These are phyloP conservation scores for Oligia strigilis DNA, from an alignment of 2,888 invertebrate genomes.

Conservation along the genomic window DNA sequence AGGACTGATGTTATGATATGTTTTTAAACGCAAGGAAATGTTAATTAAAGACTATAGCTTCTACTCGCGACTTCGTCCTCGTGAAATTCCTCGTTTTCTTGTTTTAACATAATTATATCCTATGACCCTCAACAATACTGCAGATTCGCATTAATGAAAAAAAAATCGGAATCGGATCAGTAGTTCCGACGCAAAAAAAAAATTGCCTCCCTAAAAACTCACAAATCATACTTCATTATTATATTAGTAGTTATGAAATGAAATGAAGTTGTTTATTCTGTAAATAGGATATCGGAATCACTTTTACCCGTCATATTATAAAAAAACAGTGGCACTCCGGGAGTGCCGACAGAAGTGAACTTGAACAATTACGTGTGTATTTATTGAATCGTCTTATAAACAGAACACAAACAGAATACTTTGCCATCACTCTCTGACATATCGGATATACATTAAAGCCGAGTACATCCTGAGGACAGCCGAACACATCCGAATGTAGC, in stretches of 20 bases:
- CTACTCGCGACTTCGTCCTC: neutral
- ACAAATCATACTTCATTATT: neutral
- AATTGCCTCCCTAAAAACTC: neutral
- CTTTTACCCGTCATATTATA: no score
- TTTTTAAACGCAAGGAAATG: neutral
- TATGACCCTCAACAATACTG: neutral
- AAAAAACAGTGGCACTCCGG: no score
- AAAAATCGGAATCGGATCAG: neutral
- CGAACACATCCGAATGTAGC: no score
- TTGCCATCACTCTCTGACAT: no score
- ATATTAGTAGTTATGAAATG: neutral
- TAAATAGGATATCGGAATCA: no score
- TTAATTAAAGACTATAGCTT: neutral
- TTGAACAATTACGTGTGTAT: no score
- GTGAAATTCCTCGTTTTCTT: neutral
- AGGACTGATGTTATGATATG: neutral
- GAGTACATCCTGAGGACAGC: no score
- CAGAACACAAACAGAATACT: no score
- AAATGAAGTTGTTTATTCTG: no score
- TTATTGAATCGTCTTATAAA: no score
- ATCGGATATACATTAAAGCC: no score
- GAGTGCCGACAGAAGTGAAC: no score
- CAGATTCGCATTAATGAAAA: neutral
- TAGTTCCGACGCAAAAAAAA: neutral
- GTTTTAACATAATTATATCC: neutral